Evolutionary conservation across 2,113 vertebrate genomes (phyloP), one percentile per base, ranked within the genome.

Genomic region (Macquaria ambigua): DNA sequence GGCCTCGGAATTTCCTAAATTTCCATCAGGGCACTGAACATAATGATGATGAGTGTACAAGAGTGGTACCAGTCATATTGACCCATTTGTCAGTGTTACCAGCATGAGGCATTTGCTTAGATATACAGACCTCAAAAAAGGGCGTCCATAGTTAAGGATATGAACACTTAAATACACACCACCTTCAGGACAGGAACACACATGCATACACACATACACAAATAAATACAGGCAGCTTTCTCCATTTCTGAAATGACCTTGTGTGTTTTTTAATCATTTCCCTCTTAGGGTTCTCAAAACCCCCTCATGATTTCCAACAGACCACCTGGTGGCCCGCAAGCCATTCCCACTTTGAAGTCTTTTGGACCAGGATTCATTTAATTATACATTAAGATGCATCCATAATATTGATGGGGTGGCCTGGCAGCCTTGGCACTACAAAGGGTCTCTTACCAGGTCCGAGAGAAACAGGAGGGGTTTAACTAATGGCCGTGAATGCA

Each of bases 361-460:
- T 77, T 85, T 48, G 39, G 91, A 90, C 79, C 72, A 68, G 84
- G 87, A 93, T 94, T 93, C 81, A 89, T 93, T 93, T 94, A 93
- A 95, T 95, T 90, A 90, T 90, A 92, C 84, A 95, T 94, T 93
- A 93, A 90, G 89, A 91, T 91, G 85, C 85, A 90, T 90, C 84
- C 83, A 91, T 90, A 90, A 95, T 93, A 94, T 94, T 92, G 92
- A 92, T 91, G 82, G 86, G 20, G 82, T 85, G 90, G 82, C 83
- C 91, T 88, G 89, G 88, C 78, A 82, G 88, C 83, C 88, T 85
- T 87, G 92, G 88, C 84, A 89, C 89, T 93, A 93, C 92, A 94
- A 94, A 95, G 93, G 68, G 48, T 63, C 91, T 88, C 89, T 86
- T 82, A 86, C 85, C 67, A 78, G 83, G 87, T 90, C 78, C 3